Evolutionary conservation across 1,140 invertebrate genomes (phyloP), one percentile per base, ranked within the genome.

Genomic region (Nasonia giraulti): DNA sequence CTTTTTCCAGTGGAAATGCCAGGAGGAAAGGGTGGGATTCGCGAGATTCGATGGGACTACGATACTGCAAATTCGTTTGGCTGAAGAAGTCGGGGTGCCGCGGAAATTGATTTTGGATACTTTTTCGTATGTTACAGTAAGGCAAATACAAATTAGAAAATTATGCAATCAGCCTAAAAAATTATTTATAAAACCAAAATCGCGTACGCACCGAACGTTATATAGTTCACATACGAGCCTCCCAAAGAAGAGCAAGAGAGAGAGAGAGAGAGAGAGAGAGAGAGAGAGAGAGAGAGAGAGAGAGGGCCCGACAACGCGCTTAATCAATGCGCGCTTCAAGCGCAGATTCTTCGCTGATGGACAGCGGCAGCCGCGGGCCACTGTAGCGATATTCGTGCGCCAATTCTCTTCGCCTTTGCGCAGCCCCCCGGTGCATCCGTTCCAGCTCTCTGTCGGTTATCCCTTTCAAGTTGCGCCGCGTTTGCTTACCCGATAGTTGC

Each of bases 301-400:
- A 55, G 85, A 83, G 85, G 73, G 75, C 86, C 89, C 92, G 91
- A 92, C 91, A 93, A 92, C 91, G 90, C 90, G 90, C 90, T 92
- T 92, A 93, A 93, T 93, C 91, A 92, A 92, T 93, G 92, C 90
- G 20, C 80, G 91, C 90, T 92, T 91, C 91, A 92, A 92, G 90
- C 90, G 89, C 91, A 92, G 88, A 92, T 80, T 92, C 91, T 92
- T 92, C 89, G 89, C 88, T 92, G 92, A 92, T 91, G 91, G 92
- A 92, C 91, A 91, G 90, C 90, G 88, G 82, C 86, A 85, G 87
- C 88, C 87, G 87, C 88, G 87, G 89, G 89, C 90, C 87, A 87
- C 87, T 88, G 89, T 88, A 69, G 37, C 17, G 23, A 71, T 31
- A 31, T 71, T 8, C 68, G 68, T 10, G 68, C 68, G 68, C 68